phyloP scores from a whole-genome alignment of 2,113 vertebrate species.

The Ptyas mucosa region DNA sequence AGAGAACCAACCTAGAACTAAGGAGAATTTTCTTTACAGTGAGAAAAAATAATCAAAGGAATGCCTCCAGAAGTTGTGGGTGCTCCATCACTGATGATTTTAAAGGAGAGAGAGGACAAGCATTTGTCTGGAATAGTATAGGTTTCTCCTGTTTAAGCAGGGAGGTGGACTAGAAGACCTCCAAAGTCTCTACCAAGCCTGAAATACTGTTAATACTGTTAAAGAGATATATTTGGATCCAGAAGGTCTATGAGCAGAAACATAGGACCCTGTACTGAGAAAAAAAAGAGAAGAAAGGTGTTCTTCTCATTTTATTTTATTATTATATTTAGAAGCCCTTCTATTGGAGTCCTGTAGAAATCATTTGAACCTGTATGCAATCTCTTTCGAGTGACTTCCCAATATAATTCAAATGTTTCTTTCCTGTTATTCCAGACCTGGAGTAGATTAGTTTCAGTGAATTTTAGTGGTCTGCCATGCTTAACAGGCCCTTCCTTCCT shows the following conservation, averaged over 20 bases:
- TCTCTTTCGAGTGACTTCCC: neutral
- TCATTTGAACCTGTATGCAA: too few species aligned
- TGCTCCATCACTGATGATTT: too few species aligned
- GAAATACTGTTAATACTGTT: too few species aligned
- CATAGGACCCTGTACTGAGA: neutral
- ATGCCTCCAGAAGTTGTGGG: too few species aligned
- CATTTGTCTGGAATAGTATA: too few species aligned
- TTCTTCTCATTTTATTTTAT: neutral
- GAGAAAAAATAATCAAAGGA: too few species aligned
- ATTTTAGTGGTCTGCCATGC: neutral
- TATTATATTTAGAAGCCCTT: neutral
- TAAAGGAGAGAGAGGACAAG: too few species aligned
- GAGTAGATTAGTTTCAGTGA: neutral
- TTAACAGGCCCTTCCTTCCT: neutral
- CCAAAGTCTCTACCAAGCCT: too few species aligned
- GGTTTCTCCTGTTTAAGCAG: too few species aligned
- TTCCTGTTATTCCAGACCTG: neutral
- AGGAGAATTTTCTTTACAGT: neutral
- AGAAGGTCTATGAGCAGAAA: neutral
- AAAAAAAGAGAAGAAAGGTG: neutral
- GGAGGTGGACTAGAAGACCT: too few species aligned
- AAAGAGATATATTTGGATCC: neutral
- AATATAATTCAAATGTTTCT: neutral
- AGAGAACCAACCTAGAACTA: neutral
- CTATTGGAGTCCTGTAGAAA: neutral